Conservation (phyloP, 2,113 vertebrate species). For the Peromyscus californicus region DNA sequence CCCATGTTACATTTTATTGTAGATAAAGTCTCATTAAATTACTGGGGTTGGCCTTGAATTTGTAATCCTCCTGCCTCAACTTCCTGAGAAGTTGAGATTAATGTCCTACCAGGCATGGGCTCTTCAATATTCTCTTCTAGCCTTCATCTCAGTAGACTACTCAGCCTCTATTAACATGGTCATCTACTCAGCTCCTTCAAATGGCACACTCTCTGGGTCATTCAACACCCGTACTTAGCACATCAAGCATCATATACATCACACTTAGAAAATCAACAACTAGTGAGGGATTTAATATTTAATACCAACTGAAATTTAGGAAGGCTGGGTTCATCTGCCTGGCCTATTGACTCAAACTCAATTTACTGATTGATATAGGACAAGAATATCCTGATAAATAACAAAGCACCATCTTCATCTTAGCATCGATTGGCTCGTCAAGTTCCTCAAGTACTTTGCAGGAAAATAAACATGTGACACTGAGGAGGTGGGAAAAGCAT, state of each 20-base stretch:
- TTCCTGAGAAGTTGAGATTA: background rate
- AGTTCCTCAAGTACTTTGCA: background rate
- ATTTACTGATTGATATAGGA: slow-evolving; percentile 52
- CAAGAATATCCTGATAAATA: slow-evolving; percentile 26
- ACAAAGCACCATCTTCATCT: slow-evolving; percentile 24
- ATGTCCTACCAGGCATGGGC: background rate
- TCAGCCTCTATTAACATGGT: background rate
- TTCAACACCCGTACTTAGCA: background rate
- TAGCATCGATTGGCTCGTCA: slow-evolving; percentile 44
- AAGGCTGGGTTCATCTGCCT: background rate
- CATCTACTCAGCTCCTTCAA: background rate
- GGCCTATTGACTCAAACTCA: slow-evolving; percentile 29
- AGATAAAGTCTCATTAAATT: background rate
- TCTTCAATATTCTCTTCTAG: background rate
- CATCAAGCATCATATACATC: background rate
- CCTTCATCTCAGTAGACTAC: background rate
- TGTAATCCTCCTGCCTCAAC: background rate
- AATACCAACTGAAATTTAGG: background rate
- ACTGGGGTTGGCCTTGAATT: background rate
- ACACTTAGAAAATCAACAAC: slow-evolving; percentile 3
- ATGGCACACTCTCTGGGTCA: background rate
- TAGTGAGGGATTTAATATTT: background rate
- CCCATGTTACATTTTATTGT: no score
- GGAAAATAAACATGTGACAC: slow-evolving; percentile 38
- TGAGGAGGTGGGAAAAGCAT: background rate